Base-by-base conservation (phyloP, 2,113 vertebrate genomes). In the Pseudorectes ferrugineus region DNA sequence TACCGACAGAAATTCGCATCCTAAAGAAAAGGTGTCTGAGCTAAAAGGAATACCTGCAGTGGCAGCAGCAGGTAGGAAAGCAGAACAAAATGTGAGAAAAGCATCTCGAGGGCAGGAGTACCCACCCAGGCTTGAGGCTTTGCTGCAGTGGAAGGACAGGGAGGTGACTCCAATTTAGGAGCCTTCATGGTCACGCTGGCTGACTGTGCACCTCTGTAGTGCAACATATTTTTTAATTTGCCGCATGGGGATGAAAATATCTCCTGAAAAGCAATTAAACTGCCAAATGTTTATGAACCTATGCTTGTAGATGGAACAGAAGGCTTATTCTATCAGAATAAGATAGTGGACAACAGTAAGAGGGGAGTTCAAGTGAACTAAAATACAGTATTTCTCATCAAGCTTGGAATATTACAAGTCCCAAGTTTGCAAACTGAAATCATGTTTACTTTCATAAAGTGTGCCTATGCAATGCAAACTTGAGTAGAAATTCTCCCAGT, bases 231-330 rank as follows among this genome's bases (percentile, higher is more conserved):
- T 84, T 93, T 52, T 67, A 43, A 92, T 92, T 78, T 81, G 46
- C 65, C 85, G 61, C 14, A 36, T 46, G 57, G 11, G 29, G 57
- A 65, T 61, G 68, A 92, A 94, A 89, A 84, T 46, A 35, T 6
- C n/a, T 63, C 59, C 51, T 74, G 76, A 80, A 96, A 94, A 89
- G 48, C 72, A 89, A 93, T 87, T 92, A 78, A 58, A 65, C 22
- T 58, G 57, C 76, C 62, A 57, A 38, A 15, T n/a, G 58, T 66
- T 93, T 88, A 88, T 67, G 88, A 67, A 82, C 24, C 21, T 48
- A 6, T 40, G 62, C 54, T 80, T 85, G 63, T 7, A 48, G 59
- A 46, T 35, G 46, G 51, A 85, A 83, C 12, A 68, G 51, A 68
- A 85, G 61, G 59, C 9, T 92, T 40, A 59, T 29, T 73, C 67